A percentile compares a stretch with the other conserved stretches of the same genome.
These are phyloP conservation scores for Alca torda DNA, from an alignment of 2,797 vertebrate genomes.

Conservation along the genomic window DNA sequence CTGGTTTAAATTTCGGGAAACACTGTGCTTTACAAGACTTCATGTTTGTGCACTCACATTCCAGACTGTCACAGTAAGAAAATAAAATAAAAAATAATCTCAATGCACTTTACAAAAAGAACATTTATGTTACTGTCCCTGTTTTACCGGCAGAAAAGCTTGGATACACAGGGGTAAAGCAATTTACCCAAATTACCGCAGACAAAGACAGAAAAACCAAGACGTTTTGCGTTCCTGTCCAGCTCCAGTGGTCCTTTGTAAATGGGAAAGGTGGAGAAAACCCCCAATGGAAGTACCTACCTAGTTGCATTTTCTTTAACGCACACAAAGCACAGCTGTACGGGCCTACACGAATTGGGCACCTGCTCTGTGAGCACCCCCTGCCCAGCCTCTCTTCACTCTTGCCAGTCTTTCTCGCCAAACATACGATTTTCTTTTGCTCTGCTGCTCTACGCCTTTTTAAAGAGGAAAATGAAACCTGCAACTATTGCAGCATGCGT, in stretches of 20 bases:
- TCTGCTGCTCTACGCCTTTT: background rate
- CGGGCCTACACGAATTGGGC: rapidly evolving
- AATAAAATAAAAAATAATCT: too few relatives aligned
- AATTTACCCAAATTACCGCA: background rate
- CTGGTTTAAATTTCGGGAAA: background rate
- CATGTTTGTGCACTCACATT: background rate
- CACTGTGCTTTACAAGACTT: background rate
- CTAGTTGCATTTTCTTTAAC: too few relatives aligned
- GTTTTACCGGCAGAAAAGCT: background rate
- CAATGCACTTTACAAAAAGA: background rate
- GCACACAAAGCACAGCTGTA: background rate
- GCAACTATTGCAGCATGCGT: background rate
- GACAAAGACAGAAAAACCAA: background rate
- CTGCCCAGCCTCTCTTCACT: background rate
- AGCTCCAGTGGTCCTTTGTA: background rate
- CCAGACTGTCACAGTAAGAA: background rate
- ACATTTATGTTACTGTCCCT: background rate
- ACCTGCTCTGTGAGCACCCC: too few relatives aligned
- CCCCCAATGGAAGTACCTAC: rapidly evolving
- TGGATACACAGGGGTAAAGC: background rate
- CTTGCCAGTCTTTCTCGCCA: background rate
- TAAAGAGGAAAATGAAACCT: background rate
- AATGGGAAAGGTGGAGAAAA: too few relatives aligned
- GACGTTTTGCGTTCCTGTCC: background rate
- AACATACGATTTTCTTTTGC: background rate